These are phyloP conservation scores for Pseudochirops corinnae DNA, from an alignment of 2,797 vertebrate genomes.

Conservation along the genomic window DNA sequence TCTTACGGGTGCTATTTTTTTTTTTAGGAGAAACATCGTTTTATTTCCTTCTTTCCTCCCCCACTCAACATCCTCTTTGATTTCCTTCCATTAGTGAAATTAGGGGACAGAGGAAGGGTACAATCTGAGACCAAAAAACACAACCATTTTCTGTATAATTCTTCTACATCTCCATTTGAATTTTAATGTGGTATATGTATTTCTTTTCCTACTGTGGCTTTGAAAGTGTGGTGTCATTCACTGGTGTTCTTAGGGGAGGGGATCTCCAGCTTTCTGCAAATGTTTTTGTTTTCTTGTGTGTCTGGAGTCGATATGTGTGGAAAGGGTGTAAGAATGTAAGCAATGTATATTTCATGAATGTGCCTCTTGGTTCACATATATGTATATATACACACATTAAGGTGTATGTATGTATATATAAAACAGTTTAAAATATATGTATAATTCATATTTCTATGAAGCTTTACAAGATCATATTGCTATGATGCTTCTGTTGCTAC, in stretches of 20 bases:
- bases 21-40: constrained; percentile 24
- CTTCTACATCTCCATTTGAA: neutral
- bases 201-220: constrained; percentile 37
- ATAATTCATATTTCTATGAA: neutral
- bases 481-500: neutral
- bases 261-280: constrained; percentile 12
- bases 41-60: constrained; percentile 34
- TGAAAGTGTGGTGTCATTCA: constrained; percentile 19
- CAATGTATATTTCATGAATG: neutral
- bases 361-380: neutral
- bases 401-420: neutral
- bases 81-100: constrained; percentile 32
- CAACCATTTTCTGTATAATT: neutral
- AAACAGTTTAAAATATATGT: neutral
- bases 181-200: constrained; percentile 34
- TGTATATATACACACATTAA: too few species aligned
- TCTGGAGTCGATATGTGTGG: neutral
- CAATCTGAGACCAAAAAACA: constrained; percentile 4
- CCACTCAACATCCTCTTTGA: neutral
- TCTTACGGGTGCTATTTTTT: constrained; percentile 78
- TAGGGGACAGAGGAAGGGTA: neutral
- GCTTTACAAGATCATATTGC: neutral
- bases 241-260: constrained; percentile 16
- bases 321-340: too few species aligned
- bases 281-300: constrained; percentile 13